phyloP scores from a whole-genome alignment of 2,113 vertebrate species.

The Tylochromis polylepis region DNA sequence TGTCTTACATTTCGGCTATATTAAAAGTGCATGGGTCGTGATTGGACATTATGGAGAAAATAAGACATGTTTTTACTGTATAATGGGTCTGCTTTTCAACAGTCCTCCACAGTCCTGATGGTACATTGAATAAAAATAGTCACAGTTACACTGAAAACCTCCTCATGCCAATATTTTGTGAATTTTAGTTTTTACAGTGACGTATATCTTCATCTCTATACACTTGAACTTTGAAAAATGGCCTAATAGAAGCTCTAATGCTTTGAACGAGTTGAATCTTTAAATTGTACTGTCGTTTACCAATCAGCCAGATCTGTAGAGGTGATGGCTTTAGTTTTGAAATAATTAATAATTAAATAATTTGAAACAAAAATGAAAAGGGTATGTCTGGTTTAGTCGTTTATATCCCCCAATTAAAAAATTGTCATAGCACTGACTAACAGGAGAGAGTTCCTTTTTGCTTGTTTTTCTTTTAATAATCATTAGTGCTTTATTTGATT shows the following conservation, averaged over 20 bases:
- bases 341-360: background rate
- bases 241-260: background rate
- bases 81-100: background rate
- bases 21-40: background rate
- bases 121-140: background rate
- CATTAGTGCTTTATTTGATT: background rate
- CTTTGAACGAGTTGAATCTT: background rate
- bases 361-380: background rate
- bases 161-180: background rate
- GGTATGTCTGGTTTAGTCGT: background rate
- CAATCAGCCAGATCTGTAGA: background rate
- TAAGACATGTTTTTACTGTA: background rate
- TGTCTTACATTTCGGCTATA: background rate
- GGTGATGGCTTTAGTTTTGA: background rate
- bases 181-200: background rate
- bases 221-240: background rate
- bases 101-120: background rate
- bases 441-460: background rate
- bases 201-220: background rate
- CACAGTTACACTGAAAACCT: background rate
- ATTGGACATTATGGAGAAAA: background rate
- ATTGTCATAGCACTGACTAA: background rate
- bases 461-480: background rate
- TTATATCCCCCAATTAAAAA: background rate
- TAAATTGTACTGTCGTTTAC: background rate